Conservation (phyloP, 2,113 vertebrate species). For the Eira barbara region DNA sequence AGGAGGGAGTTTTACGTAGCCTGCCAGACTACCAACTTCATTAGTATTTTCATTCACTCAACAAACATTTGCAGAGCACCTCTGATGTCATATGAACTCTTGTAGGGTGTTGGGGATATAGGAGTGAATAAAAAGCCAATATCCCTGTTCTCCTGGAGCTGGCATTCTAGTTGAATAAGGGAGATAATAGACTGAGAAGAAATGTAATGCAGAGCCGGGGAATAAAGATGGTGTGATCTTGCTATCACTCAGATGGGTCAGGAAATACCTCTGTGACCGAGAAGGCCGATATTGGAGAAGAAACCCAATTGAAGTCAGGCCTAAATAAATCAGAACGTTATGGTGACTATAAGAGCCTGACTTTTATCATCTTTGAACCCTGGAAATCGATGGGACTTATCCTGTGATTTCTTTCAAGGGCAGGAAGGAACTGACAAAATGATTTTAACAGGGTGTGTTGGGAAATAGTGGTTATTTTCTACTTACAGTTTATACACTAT, state of each 20-base stretch:
- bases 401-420: neutral
- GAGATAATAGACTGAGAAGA: neutral
- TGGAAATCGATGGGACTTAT: neutral
- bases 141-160: neutral
- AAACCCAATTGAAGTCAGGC: neutral
- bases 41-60: neutral
- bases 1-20: neutral
- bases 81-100: neutral
- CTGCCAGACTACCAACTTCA: neutral
- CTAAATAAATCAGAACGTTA: neutral
- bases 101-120: neutral
- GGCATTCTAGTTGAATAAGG: neutral
- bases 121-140: neutral
- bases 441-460: neutral
- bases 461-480: neutral
- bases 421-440: neutral
- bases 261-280: neutral
- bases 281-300: neutral
- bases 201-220: neutral
- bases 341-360: neutral
- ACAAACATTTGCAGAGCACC: neutral
- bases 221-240: neutral
- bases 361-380: constrained; percentile 26
- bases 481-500: neutral
- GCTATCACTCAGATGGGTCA: neutral